Percentiles rank a stretch among this genome's conserved stretches.
phyloP scores from a whole-genome alignment of 1,140 invertebrate species.

The Zaprionus tsacasi region DNA sequence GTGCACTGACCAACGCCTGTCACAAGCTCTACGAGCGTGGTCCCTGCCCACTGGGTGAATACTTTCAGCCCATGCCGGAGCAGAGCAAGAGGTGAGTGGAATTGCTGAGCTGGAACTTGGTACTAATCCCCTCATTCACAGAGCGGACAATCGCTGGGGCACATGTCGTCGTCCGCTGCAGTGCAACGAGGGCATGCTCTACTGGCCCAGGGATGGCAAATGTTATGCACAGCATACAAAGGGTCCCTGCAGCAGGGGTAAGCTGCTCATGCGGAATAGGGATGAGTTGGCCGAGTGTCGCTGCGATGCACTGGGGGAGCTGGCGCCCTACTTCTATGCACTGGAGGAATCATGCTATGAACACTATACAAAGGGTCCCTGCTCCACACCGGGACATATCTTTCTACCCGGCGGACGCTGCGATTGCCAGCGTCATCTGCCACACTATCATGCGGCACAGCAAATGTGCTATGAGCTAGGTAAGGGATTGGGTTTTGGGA shows the following conservation, averaged over 20 bases:
- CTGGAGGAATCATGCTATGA: constrained; percentile 89
- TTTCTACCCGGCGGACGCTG: constrained; percentile 90
- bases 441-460: constrained; percentile 89
- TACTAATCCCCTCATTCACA: constrained; percentile 1
- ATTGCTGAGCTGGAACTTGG: background rate
- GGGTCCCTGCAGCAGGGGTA: constrained; percentile 91
- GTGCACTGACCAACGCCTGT: constrained; percentile 86
- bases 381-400: constrained; percentile 89
- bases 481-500: constrained; percentile 75
- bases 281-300: constrained; percentile 87
- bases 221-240: constrained; percentile 89
- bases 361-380: constrained; percentile 91
- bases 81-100: constrained; percentile 54
- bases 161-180: constrained; percentile 87
- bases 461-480: constrained; percentile 91
- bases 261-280: constrained; percentile 86
- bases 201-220: constrained; percentile 89
- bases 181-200: constrained; percentile 87
- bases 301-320: constrained; percentile 84
- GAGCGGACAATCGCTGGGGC: constrained; percentile 86
- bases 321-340: constrained; percentile 85
- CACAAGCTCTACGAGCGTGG: constrained; percentile 89
- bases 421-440: constrained; percentile 88
- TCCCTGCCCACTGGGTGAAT: constrained; percentile 89
- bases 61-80: constrained; percentile 57